Evolutionary conservation across 1,140 invertebrate species (phyloP).

Genomic region (Trigoniulus corallinus): DNA sequence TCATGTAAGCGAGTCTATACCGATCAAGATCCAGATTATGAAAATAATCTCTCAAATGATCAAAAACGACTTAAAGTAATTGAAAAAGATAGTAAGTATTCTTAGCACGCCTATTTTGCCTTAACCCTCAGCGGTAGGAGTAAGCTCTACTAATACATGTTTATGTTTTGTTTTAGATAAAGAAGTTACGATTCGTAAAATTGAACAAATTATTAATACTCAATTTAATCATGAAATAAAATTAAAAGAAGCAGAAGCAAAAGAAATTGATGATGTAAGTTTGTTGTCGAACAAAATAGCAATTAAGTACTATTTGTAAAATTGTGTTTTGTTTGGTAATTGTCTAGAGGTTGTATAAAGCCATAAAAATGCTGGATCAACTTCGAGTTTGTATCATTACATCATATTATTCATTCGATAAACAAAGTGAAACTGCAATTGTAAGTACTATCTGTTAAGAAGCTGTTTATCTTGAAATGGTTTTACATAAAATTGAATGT

Average conservation of each 20-base stretch:
- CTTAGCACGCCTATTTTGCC: not conserved
- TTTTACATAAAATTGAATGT: not conserved
- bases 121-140: not conserved
- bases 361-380: not conserved
- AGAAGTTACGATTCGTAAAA: constrained; percentile 1
- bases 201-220: constrained; percentile 2
- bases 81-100: constrained; percentile 3
- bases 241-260: constrained; percentile 2
- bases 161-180: constrained; percentile 1
- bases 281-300: not conserved
- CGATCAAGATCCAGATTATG: not conserved
- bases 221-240: constrained; percentile 2
- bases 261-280: constrained; percentile 3
- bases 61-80: not conserved
- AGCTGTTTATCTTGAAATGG: not conserved
- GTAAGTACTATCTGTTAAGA: not conserved
- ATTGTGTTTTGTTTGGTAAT: not conserved
- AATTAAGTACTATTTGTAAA: too few relatives aligned
- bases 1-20: constrained; percentile 1
- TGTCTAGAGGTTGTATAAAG: not conserved
- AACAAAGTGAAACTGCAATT: not conserved
- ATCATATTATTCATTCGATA: not conserved
- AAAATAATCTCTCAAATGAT: not conserved
- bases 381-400: not conserved
- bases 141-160: not conserved